Evolutionary conservation across 2,113 vertebrate genomes (phyloP).

Genomic region (Mohoua ochrocephala): DNA sequence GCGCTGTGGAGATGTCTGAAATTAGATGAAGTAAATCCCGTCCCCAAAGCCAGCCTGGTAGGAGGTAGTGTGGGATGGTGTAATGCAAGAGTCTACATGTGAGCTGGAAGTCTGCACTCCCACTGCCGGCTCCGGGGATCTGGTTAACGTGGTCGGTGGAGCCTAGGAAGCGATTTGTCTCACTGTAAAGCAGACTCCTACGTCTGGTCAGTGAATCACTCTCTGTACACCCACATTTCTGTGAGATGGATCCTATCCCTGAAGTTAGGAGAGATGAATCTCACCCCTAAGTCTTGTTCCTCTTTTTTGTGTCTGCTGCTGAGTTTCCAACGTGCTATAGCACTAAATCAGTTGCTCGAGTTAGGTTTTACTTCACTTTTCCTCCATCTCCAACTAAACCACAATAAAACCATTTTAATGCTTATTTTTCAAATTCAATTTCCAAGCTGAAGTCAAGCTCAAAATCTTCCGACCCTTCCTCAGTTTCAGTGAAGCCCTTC

Average conservation of each 20-base stretch:
- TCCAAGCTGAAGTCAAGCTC: not conserved
- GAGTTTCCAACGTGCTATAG: not conserved
- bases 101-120: constrained; percentile 69
- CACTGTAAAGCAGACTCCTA: constrained; percentile 65
- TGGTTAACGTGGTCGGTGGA: constrained; percentile 23
- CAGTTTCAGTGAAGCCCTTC: not conserved
- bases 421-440: not conserved
- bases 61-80: constrained; percentile 59
- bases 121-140: constrained; percentile 35
- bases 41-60: constrained; percentile 52
- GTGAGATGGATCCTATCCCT: constrained; percentile 43
- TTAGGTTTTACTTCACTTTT: constrained; percentile 4
- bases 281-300: constrained; percentile 41
- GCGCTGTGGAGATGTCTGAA: constrained; percentile 33
- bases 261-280: constrained; percentile 43
- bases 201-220: constrained; percentile 65
- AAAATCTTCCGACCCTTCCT: not conserved
- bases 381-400: not conserved
- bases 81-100: constrained; percentile 63
- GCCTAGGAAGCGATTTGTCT: constrained; percentile 62
- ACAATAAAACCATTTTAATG: not conserved
- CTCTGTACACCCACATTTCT: constrained; percentile 44
- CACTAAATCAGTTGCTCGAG: not conserved
- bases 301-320: constrained; percentile 38
- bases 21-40: constrained; percentile 45